phyloP scores from a whole-genome alignment of 2,113 vertebrate species.

The Aegypius monachus region DNA sequence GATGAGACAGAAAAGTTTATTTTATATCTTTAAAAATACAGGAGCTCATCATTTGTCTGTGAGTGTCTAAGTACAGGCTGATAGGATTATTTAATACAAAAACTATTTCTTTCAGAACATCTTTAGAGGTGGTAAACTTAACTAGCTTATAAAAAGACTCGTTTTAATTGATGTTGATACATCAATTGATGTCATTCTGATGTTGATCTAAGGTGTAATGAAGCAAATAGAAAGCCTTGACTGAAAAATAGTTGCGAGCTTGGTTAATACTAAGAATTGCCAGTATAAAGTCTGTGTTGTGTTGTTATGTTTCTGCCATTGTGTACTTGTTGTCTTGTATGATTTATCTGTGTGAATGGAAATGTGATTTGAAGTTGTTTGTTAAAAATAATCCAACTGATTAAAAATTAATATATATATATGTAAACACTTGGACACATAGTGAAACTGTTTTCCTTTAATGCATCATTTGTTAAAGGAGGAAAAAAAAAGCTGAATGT shows the following conservation, averaged over 20 bases:
- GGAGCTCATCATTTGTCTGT: rapidly evolving
- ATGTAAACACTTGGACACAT: not conserved
- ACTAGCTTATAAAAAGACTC: not conserved
- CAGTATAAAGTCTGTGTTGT: not conserved
- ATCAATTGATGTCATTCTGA: not conserved
- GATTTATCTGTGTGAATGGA: not conserved
- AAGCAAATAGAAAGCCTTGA: not conserved
- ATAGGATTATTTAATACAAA: not conserved
- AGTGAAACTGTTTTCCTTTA: not conserved
- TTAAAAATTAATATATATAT: not conserved
- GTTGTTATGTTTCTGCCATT: not conserved
- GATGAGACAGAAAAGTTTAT: not conserved
- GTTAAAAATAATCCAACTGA: not conserved
- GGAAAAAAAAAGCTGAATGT: not conserved
- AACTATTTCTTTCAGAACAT: not conserved
- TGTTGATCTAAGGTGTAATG: not conserved
- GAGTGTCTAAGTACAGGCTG: not conserved
- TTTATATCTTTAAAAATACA: not conserved
- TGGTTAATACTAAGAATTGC: not conserved
- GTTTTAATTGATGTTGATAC: not conserved
- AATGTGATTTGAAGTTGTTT: not conserved
- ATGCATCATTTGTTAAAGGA: not conserved
- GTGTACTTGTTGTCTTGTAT: not conserved
- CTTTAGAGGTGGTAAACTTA: not conserved
- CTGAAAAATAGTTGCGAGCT: not conserved